Base-by-base conservation (phyloP, 2,113 vertebrate genomes). In the Egretta garzetta region DNA sequence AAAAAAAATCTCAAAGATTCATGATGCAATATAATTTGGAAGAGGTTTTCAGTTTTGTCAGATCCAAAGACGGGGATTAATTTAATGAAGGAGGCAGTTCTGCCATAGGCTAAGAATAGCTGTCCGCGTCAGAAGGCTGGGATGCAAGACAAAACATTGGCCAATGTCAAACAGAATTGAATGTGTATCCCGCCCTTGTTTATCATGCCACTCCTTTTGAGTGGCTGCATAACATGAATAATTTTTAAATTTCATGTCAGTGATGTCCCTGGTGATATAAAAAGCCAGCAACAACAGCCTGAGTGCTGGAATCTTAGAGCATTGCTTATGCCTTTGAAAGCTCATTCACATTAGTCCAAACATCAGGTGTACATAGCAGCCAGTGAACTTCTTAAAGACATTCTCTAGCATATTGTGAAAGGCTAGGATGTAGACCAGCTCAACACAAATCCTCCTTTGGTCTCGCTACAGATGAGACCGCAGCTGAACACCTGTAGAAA, bases 401-500 rank as follows among this genome's bases (percentile, higher is more conserved):
- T 39, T 86, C 18, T 81, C 45, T 43, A 45, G 58, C 24, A 58
- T 43, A 52, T 32, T 79, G 56, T 47, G 60, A 71, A 67, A 30
- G 15, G 73, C 2, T 52, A 87, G 59, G 28, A 63, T 33, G 30
- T 14, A 49, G 56, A 89, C 6, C 56, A 82, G 84, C 37, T 81
- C 80, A 89, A 64, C 16, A 32, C 47, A 79, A 93, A 90, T 85
- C 47, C 43, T 94, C 41, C 68, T 93, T 80, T 72, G 70, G 73
- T 41, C 68, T 87, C 66, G 72, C 43, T 55, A 43, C 47, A 53
- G 52, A 52, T 64, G 79, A 49, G 26, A 71, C 26, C 0, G 0
- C 68, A 84, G 39, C 32, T 52, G 66, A 89, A 85, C 73, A 96
- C 77, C 80, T 94, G 60, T 80, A 79, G 90, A 63, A 95, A 60